A percentile compares a stretch with the other conserved stretches of the same genome.
Evolutionary conservation across 2,113 vertebrate species (phyloP).

Genomic region (Himantopus leucocephalus): DNA sequence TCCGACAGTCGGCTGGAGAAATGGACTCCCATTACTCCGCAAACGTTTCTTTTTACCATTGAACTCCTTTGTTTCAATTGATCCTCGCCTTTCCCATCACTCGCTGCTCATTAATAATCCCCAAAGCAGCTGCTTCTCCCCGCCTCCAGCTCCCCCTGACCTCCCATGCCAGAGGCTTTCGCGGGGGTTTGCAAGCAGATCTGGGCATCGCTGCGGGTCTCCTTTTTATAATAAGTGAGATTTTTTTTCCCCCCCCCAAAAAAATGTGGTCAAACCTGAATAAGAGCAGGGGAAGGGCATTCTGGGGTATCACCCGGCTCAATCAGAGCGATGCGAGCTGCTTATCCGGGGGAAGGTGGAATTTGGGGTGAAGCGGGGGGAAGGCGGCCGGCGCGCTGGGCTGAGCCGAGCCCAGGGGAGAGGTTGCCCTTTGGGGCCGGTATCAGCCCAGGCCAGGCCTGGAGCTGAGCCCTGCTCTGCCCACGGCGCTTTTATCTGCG

Average conservation of each 20-base stretch:
- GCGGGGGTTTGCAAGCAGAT: neutral
- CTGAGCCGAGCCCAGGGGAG: neutral
- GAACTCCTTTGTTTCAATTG: conserved; percentile 72
- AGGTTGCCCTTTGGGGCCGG: neutral
- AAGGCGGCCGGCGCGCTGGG: accelerated
- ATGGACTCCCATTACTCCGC: conserved; percentile 66
- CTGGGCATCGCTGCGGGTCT: neutral
- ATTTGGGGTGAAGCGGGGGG: neutral
- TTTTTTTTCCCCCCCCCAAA: no score
- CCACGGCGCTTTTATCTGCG: neutral
- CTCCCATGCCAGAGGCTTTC: neutral
- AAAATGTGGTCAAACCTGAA: neutral
- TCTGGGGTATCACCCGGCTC: accelerated
- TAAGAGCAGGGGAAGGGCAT: neutral
- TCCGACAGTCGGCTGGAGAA: conserved; percentile 68
- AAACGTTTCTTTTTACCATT: conserved; percentile 60
- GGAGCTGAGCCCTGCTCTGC: conserved; percentile 11
- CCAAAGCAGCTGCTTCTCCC: conserved; percentile 61
- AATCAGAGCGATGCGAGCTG: neutral
- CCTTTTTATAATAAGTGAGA: neutral
- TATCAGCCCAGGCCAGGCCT: conserved; percentile 37
- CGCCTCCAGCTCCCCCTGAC: conserved; percentile 21
- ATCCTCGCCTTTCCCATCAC: conserved; percentile 67
- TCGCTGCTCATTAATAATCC: conserved; percentile 69
- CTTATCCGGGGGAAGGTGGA: neutral